Base-by-base conservation (phyloP, 2,797 vertebrate species). In the Thunnus albacares region DNA sequence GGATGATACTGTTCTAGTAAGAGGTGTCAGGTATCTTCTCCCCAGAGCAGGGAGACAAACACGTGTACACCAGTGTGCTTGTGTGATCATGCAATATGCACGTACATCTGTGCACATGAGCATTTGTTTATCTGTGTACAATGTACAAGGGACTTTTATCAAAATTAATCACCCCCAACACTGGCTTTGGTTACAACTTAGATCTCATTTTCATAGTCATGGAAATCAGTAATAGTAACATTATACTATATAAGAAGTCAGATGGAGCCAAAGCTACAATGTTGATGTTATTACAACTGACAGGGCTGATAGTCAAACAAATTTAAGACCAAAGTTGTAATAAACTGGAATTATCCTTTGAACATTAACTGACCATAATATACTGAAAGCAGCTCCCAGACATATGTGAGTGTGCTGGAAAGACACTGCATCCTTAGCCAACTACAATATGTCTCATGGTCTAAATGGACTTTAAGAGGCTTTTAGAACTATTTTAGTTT, bases 1-100 rank as follows among this genome's bases (percentile, higher is more conserved):
- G 33, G 51, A 60, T 59, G 30, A 56, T 10, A 18, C 49, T 22
- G 61, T 71, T 64, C 52, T 7, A 35, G 8, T 60, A 47, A 45
- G 33, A 66, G 69, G 66, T 80, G 61, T 68, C 74, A 65, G 71
- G 57, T 66, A 35, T 73, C 52, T 33, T 43, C 60, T 38, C 9
- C 5, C 41, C 4, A 52, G 47, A 64, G 55, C 47, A 51, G 10
- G 12, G 17, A 30, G 63, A 57, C 6, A 28, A 52, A 74, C 18
- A 64, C 15, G 11, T 15, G 20, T 43, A 7, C n/a, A 13, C 2
- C 56, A 10, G 43, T 58, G 33, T 22, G 17, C 26, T 33, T 26
- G 20, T 64, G 18, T 56, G 28, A 20, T 5, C n/a, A 15, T 51
- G 6, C 41, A 30, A 15, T 56, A 64, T 53, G 38, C 18, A 61